Evolutionary conservation across 2,113 vertebrate species (phyloP), one percentile per base, ranked within the genome.

Genomic region (Oceanodroma tethys): DNA sequence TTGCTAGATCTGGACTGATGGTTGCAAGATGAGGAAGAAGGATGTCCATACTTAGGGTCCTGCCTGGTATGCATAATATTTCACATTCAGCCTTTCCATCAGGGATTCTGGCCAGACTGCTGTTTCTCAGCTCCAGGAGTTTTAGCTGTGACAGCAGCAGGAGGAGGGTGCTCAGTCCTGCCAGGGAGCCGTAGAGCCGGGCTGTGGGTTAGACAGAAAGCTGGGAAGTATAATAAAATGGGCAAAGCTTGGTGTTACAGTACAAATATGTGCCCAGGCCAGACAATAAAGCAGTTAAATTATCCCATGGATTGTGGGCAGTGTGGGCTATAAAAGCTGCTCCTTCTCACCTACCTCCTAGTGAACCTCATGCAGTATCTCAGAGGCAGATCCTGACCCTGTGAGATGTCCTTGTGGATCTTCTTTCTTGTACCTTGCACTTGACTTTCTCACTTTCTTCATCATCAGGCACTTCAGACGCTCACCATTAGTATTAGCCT

Each of bases 331-430:
- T 59, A 36, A 76, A 86, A 30, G 81, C 71, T 76, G n/a, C 29
- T 86, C 16, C 62, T 68, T 78, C 53, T 66, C 45, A 17, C 27
- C 53, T 52, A 6, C 32, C 16, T 78, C 32, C 13, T 1, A 0
- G 15, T 7, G 42, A 81, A 21, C 42, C 38, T 63, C 13, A 1
- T 0, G 1, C 19, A 9, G 12, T 4, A 22, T 53, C 38, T 71
- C 50, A 10, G 63, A 23, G 20, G 17, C 59, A 29, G 36, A 29
- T 16, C 22, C 45, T 56, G 18, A 10, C 32, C 27, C 50, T 30
- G n/a, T 8, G 17, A 66, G n/a, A n/a, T 48, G 60, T 92, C 50
- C 66, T 40, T 38, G 30, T 27, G 62, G 30, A 19, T 43, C 32
- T 70, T 19, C 23, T 25, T 13, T 71, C 34, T 47, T 22, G 14